Evolutionary conservation across 1,140 invertebrate genomes (phyloP).

Genomic region (Danaus melanippus): DNA sequence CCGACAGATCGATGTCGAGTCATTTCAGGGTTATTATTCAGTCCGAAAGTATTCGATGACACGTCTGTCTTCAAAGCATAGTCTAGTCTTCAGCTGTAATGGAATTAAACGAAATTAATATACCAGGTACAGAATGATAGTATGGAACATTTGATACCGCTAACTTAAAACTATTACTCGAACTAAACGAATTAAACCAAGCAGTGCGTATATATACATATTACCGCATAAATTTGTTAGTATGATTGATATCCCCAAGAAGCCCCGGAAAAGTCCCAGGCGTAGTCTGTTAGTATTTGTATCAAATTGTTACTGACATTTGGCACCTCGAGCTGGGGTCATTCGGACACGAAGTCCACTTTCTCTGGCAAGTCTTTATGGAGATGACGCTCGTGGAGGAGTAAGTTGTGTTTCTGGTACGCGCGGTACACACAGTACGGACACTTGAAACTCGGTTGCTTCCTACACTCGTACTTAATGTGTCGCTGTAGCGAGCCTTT

Average conservation of each 20-base stretch:
- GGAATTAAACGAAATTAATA: no score
- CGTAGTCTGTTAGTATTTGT: conserved; percentile 27
- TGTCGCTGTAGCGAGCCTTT: conserved; percentile 74
- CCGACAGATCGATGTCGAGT: no score
- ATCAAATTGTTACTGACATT: conserved; percentile 52
- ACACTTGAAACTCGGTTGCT: conserved; percentile 78
- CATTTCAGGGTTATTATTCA: no score
- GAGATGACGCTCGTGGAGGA: conserved; percentile 67
- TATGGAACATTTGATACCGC: no score
- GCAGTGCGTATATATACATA: no score
- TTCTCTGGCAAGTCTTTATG: conserved; percentile 69
- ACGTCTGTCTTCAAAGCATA: no score
- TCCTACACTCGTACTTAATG: conserved; percentile 79
- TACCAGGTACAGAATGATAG: no score
- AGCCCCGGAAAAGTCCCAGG: background rate
- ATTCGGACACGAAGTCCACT: conserved; percentile 67
- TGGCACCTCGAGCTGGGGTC: conserved; percentile 40
- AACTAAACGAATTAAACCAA: no score
- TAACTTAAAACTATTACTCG: no score
- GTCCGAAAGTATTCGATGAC: no score
- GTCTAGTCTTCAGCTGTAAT: no score
- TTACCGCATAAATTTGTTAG: conserved; percentile 7
- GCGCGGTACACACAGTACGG: conserved; percentile 71
- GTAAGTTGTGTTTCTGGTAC: conserved; percentile 70
- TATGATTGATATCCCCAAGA: conserved; percentile 9